Evolutionary conservation across 1,140 invertebrate genomes (phyloP).

Genomic region (Philaenus spumarius): DNA sequence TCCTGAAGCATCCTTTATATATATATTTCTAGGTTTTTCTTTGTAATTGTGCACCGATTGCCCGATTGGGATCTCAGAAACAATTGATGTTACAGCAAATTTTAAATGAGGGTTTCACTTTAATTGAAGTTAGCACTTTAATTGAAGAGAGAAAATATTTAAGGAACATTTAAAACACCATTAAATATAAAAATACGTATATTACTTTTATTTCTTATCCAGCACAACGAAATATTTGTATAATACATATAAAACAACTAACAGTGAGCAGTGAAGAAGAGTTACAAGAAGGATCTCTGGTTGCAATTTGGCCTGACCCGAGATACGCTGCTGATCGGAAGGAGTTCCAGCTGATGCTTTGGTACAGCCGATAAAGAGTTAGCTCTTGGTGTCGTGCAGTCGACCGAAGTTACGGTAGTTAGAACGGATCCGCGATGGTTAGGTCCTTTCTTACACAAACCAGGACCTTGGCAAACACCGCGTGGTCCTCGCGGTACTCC

Average conservation of each 20-base stretch:
- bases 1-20: too few relatives aligned
- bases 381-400: constrained; percentile 7
- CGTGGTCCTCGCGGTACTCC: not conserved
- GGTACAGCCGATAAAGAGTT: not conserved
- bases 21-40: too few relatives aligned
- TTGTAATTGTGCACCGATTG: too few relatives aligned
- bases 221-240: not conserved
- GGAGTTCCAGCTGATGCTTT: not conserved
- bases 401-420: constrained; percentile 23
- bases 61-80: too few relatives aligned
- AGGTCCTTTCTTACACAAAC: too few relatives aligned
- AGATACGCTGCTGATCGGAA: not conserved
- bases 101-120: not conserved
- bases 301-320: not conserved
- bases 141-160: not conserved
- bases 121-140: not conserved
- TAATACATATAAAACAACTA: not conserved
- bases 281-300: not conserved
- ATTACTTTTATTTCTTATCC: too few relatives aligned
- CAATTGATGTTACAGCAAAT: too few relatives aligned
- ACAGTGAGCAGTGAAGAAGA: not conserved
- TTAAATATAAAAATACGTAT: too few relatives aligned
- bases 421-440: constrained; percentile 24
- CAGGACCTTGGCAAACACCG: not conserved
- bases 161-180: too few relatives aligned